Percentiles rank a stretch among this genome's conserved stretches.
Evolutionary conservation across 2,888 invertebrate species (phyloP).

Genomic region (Subacronicta megacephala): DNA sequence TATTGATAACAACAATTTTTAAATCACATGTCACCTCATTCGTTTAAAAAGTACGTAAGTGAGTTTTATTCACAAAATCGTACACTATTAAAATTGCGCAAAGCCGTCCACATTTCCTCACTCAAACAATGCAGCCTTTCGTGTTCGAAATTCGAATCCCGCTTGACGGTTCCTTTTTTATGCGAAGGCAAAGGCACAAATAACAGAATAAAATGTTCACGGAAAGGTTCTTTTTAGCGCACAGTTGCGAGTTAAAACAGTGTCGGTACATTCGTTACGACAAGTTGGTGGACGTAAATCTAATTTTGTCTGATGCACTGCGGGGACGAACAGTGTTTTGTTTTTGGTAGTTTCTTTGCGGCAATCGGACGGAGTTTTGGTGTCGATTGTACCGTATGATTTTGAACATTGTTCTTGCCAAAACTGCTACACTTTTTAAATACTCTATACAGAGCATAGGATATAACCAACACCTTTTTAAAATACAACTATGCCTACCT

Average conservation of each 20-base stretch:
- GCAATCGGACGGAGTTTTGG: conserved; percentile 5
- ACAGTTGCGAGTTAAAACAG: conserved; percentile 58
- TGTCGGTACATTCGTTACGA: conserved; percentile 67
- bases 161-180: conserved; percentile 40
- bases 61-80: conserved; percentile 3
- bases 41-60: background rate
- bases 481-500: no score
- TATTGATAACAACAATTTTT: no score
- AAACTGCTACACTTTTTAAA: no score
- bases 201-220: conserved; percentile 64
- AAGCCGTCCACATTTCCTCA: conserved; percentile 40
- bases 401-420: background rate
- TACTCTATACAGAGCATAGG: no score
- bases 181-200: conserved; percentile 53
- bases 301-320: conserved; percentile 60
- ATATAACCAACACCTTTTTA: no score
- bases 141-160: conserved; percentile 46
- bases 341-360: conserved; percentile 28
- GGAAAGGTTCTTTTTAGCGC: conserved; percentile 56
- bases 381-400: conserved; percentile 10
- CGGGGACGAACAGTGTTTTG: conserved; percentile 39
- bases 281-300: conserved; percentile 63
- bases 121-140: conserved; percentile 47
- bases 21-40: background rate
- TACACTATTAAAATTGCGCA: conserved; percentile 22